Conservation (phyloP, 2,888 invertebrate species). For the Cephus rjabovi region DNA sequence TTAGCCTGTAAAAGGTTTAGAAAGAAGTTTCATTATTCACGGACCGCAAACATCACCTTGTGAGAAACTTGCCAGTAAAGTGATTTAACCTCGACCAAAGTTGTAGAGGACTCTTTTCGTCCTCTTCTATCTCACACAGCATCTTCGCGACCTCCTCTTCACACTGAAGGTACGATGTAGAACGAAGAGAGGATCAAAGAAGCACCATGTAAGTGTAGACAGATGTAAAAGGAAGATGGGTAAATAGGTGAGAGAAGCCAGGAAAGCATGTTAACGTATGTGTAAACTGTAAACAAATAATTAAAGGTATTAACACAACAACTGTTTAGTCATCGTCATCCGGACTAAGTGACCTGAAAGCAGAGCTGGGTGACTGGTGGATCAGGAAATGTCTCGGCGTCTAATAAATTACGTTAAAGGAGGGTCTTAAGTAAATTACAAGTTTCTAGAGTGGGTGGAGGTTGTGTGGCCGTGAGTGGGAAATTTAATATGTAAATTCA, state of each 20-base stretch:
- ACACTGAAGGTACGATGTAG: neutral
- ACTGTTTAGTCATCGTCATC: neutral
- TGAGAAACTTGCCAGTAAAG: neutral
- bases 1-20: neutral
- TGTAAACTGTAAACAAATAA: neutral
- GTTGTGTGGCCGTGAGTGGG: constrained; percentile 16
- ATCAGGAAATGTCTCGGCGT: neutral
- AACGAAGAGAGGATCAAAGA: neutral
- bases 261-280: neutral
- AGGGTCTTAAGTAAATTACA: constrained; percentile 41
- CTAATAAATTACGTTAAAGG: neutral
- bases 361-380: neutral
- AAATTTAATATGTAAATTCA: constrained; percentile 30
- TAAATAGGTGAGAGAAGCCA: neutral
- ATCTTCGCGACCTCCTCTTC: neutral
- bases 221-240: neutral
- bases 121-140: neutral
- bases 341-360: neutral
- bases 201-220: neutral
- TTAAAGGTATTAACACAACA: neutral
- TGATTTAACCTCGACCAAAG: neutral
- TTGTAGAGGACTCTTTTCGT: neutral
- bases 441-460: constrained; percentile 34
- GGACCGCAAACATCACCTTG: neutral
- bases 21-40: neutral